These are phyloP conservation scores for Calycopis cecrops DNA, from an alignment of 1,140 invertebrate species.

Conservation along the genomic window DNA sequence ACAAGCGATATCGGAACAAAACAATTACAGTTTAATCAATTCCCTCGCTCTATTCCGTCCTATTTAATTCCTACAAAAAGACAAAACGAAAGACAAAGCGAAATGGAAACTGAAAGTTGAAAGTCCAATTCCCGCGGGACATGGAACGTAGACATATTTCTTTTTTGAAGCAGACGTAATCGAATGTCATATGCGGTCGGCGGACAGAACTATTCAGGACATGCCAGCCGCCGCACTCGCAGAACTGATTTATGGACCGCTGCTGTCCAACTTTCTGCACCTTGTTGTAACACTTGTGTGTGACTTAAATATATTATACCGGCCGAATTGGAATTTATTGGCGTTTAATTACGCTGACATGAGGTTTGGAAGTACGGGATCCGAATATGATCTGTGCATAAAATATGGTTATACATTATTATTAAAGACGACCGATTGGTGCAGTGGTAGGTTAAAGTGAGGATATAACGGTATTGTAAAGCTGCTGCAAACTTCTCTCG, in stretches of 20 bases:
- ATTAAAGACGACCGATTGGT: too few species aligned
- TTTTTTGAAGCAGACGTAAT: conserved; percentile 42
- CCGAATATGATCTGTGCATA: not conserved
- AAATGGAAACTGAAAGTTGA: conserved; percentile 20
- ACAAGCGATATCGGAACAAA: too few species aligned
- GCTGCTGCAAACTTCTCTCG: too few species aligned
- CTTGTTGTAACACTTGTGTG: conserved; percentile 53
- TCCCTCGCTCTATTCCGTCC: not conserved
- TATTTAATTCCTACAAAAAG: conserved; percentile 1
- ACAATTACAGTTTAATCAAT: too few species aligned
- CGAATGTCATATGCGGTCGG: conserved; percentile 58
- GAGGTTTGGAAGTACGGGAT: too few species aligned
- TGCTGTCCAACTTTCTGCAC: conserved; percentile 56
- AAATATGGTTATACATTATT: too few species aligned
- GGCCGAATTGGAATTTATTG: not conserved
- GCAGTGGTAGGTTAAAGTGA: too few species aligned
- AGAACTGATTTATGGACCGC: conserved; percentile 54
- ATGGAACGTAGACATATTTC: conserved; percentile 32
- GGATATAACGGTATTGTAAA: too few species aligned
- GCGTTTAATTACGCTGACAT: not conserved
- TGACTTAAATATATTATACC: not conserved
- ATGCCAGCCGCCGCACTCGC: conserved; percentile 46
- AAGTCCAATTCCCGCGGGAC: conserved; percentile 16
- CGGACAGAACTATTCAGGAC: conserved; percentile 52
- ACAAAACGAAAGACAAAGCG: conserved; percentile 6